Conservation (phyloP, 2,113 vertebrate genomes). For the Collichthys lucidus region DNA sequence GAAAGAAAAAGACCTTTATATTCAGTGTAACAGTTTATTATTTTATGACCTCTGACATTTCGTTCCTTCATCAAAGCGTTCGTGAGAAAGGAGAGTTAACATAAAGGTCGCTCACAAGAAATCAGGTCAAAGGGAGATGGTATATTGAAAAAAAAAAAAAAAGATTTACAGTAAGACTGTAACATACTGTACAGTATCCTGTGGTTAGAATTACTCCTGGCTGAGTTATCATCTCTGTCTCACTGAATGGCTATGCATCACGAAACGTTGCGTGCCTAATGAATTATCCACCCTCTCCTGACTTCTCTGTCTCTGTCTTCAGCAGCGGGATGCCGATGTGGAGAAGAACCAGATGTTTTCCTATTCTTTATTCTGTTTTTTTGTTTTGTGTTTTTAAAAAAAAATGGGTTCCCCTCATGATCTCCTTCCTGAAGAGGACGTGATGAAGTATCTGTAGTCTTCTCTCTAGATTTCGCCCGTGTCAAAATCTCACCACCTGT, state of each 20-base stretch:
- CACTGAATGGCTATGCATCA: conserved; percentile 31
- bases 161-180: conserved; percentile 3
- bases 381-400: not conserved
- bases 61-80: conserved; percentile 31
- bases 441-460: conserved; percentile 18
- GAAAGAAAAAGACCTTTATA: not conserved
- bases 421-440: conserved; percentile 35
- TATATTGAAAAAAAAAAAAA: conserved; percentile 23
- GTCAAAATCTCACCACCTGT: conserved; percentile 3
- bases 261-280: conserved; percentile 46
- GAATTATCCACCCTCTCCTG: conserved; percentile 55
- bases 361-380: not conserved
- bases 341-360: conserved; percentile 71
- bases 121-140: conserved; percentile 18
- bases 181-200: conserved; percentile 20
- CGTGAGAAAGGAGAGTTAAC: conserved; percentile 29
- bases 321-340: conserved; percentile 35
- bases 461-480: too few relatives aligned
- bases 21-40: not conserved
- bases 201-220: conserved; percentile 35
- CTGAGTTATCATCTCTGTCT: conserved; percentile 54
- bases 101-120: conserved; percentile 46
- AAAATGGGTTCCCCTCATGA: conserved; percentile 12
- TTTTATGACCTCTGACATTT: conserved; percentile 59
- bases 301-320: conserved; percentile 32